phyloP scores from a whole-genome alignment of 1,140 invertebrate species.

The Panonychus citri region DNA sequence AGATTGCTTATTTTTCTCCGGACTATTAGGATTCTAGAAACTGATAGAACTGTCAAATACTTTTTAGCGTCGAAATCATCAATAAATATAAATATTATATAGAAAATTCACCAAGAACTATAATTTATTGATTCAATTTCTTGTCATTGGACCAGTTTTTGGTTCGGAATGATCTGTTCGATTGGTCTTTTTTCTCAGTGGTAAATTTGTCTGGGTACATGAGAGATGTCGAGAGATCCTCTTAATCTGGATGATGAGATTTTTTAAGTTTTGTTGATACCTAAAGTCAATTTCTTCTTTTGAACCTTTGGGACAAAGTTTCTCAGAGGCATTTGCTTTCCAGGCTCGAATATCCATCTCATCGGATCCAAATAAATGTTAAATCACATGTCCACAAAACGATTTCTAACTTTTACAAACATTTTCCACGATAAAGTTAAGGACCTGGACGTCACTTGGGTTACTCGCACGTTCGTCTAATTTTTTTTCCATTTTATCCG shows the following conservation, averaged over 20 bases:
- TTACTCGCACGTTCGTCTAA: too few relatives aligned
- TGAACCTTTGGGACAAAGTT: constrained; percentile 73
- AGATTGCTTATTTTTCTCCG: too few relatives aligned
- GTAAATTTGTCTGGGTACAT: constrained; percentile 76
- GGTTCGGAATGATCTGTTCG: constrained; percentile 56
- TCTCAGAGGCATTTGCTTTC: constrained; percentile 91
- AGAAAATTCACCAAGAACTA: too few relatives aligned
- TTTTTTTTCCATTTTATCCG: too few relatives aligned
- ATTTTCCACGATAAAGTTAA: constrained; percentile 91
- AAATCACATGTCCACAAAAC: constrained; percentile 79
- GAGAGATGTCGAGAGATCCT: constrained; percentile 78
- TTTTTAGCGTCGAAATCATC: too few relatives aligned
- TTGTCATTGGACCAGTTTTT: constrained; percentile 24
- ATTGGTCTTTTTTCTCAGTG: constrained; percentile 72
- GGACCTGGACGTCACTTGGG: too few relatives aligned
- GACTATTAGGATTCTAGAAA: too few relatives aligned
- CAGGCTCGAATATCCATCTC: constrained; percentile 98
- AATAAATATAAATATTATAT: too few relatives aligned
- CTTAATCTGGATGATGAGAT: constrained; percentile 68
- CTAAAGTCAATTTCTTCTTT: constrained; percentile 60
- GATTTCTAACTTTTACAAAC: constrained; percentile 81
- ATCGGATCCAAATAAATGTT: constrained; percentile 84
- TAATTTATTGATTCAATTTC: background rate
- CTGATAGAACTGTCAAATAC: too few relatives aligned
- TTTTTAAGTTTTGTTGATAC: constrained; percentile 64